Evolutionary conservation across 92 coral and sea anemone genomes (phyloP).

Genomic region (Epizoanthus ramosus): DNA sequence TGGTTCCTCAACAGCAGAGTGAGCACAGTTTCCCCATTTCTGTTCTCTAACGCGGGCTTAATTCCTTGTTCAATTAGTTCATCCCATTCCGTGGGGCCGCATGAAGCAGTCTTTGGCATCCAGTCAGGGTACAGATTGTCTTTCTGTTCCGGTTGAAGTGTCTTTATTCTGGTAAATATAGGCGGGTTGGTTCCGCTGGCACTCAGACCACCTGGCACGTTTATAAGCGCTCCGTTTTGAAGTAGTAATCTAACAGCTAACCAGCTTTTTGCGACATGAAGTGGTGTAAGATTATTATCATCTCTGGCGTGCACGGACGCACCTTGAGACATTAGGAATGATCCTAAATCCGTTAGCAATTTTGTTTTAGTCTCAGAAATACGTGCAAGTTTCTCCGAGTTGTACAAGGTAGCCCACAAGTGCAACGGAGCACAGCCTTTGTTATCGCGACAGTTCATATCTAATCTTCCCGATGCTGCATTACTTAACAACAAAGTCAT

Average conservation of each 20-base stretch:
- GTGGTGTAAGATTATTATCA: background rate
- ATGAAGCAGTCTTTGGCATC: too few relatives aligned
- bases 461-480: too few relatives aligned
- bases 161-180: background rate
- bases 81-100: background rate
- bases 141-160: too few relatives aligned
- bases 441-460: too few relatives aligned
- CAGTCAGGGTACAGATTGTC: too few relatives aligned
- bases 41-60: conserved; percentile 8
- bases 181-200: background rate
- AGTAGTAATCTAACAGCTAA: background rate
- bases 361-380: too few relatives aligned
- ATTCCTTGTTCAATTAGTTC: conserved; percentile 2
- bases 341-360: too few relatives aligned
- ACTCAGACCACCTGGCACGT: background rate
- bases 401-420: too few relatives aligned
- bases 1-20: background rate
- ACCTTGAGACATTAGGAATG: too few relatives aligned
- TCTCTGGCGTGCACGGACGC: background rate
- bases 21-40: conserved; percentile 16
- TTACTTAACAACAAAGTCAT: too few relatives aligned
- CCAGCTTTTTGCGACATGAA: conserved; percentile 3
- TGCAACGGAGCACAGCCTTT: too few relatives aligned
- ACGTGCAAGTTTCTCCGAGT: too few relatives aligned
- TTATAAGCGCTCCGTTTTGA: background rate